phyloP scores from a whole-genome alignment of 2,797 vertebrate species.

The Alcedo atthis region DNA sequence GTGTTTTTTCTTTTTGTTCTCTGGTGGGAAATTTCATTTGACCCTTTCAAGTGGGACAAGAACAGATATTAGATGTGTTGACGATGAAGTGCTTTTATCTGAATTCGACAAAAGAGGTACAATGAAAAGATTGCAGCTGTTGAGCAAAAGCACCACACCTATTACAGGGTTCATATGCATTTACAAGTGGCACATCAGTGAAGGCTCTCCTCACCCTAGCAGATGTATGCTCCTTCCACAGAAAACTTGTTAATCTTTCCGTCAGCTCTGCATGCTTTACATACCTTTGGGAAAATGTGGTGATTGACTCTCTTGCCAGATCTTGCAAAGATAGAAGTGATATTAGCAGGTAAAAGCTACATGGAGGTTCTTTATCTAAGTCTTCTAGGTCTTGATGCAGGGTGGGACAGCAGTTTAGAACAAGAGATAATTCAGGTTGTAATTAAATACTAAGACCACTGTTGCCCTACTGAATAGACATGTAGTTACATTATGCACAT shows the following conservation, averaged over 20 bases:
- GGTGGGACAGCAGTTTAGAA: background rate
- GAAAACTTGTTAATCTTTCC: slow-evolving; percentile 54
- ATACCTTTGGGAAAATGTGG: slow-evolving; percentile 56
- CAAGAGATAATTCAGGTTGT: background rate
- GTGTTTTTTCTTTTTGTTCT: background rate
- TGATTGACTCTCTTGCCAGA: slow-evolving; percentile 55
- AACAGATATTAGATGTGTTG: slow-evolving; percentile 65
- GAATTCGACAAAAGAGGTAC: slow-evolving; percentile 42
- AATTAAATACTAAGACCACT: background rate
- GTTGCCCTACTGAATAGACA: background rate
- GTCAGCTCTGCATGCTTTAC: slow-evolving; percentile 52
- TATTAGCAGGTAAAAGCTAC: slow-evolving; percentile 7
- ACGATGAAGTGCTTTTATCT: slow-evolving; percentile 59
- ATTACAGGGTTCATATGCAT: slow-evolving; percentile 49
- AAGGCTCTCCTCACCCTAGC: slow-evolving; percentile 44
- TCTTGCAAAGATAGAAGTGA: slow-evolving; percentile 35
- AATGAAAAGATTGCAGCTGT: slow-evolving; percentile 64
- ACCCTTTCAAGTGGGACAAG: slow-evolving; percentile 63
- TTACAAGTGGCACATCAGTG: slow-evolving; percentile 65
- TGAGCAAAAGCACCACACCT: slow-evolving; percentile 5
- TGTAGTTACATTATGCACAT: background rate
- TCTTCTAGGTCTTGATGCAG: background rate
- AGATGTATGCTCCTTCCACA: slow-evolving; percentile 11
- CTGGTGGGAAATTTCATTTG: slow-evolving; percentile 63
- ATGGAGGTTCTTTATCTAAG: slow-evolving; percentile 10